Base-by-base conservation (phyloP, 2,113 vertebrate species). In the Numenius arquata region DNA sequence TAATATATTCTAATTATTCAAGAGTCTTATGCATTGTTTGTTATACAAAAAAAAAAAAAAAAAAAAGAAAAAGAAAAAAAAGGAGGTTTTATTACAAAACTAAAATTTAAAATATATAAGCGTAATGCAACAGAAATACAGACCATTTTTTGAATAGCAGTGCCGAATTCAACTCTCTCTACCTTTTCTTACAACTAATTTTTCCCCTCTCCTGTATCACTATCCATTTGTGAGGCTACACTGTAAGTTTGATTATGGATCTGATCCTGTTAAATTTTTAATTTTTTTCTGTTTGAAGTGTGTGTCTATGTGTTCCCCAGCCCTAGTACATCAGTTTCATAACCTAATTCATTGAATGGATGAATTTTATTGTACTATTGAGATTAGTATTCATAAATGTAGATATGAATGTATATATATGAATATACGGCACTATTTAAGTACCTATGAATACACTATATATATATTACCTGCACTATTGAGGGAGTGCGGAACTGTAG, bases 51-150 rank as follows among this genome's bases (percentile, higher is more conserved):
- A 53, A 53, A 26, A 15, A 16, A 38, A 20, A 18, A 45, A 18
- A 45, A 45, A 45, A 45, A 45, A 41, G 41, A 12, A 41, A 45
- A 18, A 18, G 7, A 29, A 15, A 40, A 12, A 40, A 8, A 12
- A 30, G 4, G 1, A 0, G 2, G 0, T 1, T 29, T 73, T 70
- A 38, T 41, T 25, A 32, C 9, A 78, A 78, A 93, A 71, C 5
- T 16, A 12, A 32, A 73, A 25, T 15, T 45, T 47, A 20, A 85
- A 74, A 85, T 56, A 52, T 15, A 30, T 8, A 50, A 70, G 10
- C 29, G 50, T 23, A 65, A 70, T 32, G 6, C 29, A 85, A 75
- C 6, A 71, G 85, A 25, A 41, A 36, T 27, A 38, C 0, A 3
- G 40, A 70, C 20, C 45, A 29, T 70, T 74, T 82, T 77, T 58